These are phyloP conservation scores for Anas platyrhynchos DNA, from an alignment of 2,113 vertebrate species.

Conservation along the genomic window DNA sequence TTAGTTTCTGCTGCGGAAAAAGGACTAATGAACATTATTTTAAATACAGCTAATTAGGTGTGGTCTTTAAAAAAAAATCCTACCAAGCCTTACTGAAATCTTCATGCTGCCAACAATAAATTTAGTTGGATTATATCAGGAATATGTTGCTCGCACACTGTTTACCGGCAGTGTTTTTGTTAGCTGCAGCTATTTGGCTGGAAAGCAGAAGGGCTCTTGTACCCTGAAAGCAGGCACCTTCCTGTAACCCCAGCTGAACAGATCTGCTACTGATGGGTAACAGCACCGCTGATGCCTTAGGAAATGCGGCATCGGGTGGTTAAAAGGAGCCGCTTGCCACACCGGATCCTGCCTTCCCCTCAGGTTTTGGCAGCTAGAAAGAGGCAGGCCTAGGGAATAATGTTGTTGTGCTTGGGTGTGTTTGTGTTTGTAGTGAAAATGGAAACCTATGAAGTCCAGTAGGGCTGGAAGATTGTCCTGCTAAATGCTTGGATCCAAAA, in stretches of 20 bases:
- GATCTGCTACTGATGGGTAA: background rate
- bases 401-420: background rate
- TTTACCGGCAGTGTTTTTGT: background rate
- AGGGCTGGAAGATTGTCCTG: background rate
- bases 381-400: background rate
- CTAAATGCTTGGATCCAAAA: background rate
- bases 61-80: background rate
- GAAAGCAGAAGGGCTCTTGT: background rate
- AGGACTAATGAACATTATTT: background rate
- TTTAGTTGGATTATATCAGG: background rate
- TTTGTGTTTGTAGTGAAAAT: constrained; percentile 22
- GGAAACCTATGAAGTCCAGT: background rate
- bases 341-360: background rate
- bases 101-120: background rate
- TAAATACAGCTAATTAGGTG: constrained; percentile 8
- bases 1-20: constrained; percentile 9
- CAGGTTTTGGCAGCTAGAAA: background rate
- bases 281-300: background rate
- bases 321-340: background rate
- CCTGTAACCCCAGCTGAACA: background rate
- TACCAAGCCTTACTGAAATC: background rate
- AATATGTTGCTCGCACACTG: background rate
- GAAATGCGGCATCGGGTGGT: background rate
- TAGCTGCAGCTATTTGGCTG: constrained; percentile 5
- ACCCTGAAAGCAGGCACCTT: background rate